Percentiles rank a stretch among this genome's conserved stretches.
These are phyloP conservation scores for Nothoprocta pentlandii DNA, from an alignment of 2,113 vertebrate genomes.

Conservation along the genomic window DNA sequence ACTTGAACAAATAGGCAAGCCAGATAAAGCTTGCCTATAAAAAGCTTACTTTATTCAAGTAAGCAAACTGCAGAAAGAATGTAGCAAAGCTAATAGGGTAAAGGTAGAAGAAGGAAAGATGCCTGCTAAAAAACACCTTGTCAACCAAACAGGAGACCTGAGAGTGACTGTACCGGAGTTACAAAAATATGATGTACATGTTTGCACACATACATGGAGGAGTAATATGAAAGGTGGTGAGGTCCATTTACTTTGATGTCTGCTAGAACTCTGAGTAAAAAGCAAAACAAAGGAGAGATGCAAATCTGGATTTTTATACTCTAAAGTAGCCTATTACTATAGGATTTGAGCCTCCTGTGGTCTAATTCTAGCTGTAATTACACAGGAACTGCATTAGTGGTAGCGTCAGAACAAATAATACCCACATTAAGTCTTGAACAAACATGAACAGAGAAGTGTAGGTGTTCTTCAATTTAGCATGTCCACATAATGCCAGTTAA, in stretches of 20 bases:
- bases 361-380: conserved; percentile 58
- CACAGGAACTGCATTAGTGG: conserved; percentile 46
- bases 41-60: too few relatives aligned
- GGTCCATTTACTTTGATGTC: conserved; percentile 57
- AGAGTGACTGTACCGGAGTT: neutral
- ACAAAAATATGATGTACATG: conserved; percentile 15
- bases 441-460: conserved; percentile 35
- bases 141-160: conserved; percentile 3
- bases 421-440: conserved; percentile 50
- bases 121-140: conserved; percentile 27
- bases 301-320: conserved; percentile 52
- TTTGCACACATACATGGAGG: conserved; percentile 43
- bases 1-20: neutral
- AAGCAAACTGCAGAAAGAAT: conserved; percentile 10
- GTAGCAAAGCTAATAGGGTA: neutral
- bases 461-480: conserved; percentile 21
- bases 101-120: conserved; percentile 46
- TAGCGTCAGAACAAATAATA: conserved; percentile 61
- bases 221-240: neutral
- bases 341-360: conserved; percentile 48
- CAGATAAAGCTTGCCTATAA: too few relatives aligned
- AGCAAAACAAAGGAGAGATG: conserved; percentile 46
- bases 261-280: conserved; percentile 38
- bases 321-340: conserved; percentile 5
- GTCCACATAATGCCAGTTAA: neutral